Evolutionary conservation across 64 coral and sea anemone genomes (phyloP).

Genomic region (Montipora capricornis): DNA sequence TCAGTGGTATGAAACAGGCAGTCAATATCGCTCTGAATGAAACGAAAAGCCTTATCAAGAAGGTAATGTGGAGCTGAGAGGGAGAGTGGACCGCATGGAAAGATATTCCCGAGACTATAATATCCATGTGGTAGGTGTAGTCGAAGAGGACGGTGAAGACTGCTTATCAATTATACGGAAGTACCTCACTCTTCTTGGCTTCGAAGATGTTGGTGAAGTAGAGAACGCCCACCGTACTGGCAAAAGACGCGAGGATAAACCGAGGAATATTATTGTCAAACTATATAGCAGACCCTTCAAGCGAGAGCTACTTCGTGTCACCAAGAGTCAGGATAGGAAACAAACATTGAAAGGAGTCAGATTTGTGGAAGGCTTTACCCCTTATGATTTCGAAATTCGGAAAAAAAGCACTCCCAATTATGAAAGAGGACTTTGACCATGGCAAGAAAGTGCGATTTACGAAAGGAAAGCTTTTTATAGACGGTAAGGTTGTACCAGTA

Average conservation of each 20-base stretch:
- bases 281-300: no score
- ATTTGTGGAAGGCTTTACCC: neutral
- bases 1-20: neutral
- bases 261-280: no score
- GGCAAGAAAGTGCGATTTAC: neutral
- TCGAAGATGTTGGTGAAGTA: no score
- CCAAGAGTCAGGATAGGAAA: no score
- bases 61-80: neutral
- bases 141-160: neutral
- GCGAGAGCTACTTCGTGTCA: no score
- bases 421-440: neutral
- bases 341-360: no score
- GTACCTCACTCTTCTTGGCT: no score
- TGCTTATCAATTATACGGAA: no score
- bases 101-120: neutral
- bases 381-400: neutral
- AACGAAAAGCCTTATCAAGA: neutral
- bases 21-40: neutral
- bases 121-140: neutral
- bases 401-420: neutral
- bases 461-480: neutral
- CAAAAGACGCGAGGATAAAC: no score
- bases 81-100: neutral
- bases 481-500: no score
- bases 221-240: no score